phyloP scores from a whole-genome alignment of 2,113 vertebrate species.

The Phoxinus phoxinus region DNA sequence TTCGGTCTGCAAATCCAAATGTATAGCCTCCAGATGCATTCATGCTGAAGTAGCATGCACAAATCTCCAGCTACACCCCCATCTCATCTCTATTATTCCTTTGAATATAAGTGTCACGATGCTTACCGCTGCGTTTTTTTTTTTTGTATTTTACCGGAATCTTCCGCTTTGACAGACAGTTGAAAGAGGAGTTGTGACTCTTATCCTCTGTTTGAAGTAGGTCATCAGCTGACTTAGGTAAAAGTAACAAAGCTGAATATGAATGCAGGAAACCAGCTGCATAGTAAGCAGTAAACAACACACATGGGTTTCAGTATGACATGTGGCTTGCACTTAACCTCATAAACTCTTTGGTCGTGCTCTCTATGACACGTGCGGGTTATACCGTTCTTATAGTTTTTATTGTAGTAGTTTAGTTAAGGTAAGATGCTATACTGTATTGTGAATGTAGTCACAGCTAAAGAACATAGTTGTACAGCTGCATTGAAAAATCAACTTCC shows the following conservation, averaged over 20 bases:
- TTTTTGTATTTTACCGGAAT: conserved; percentile 15
- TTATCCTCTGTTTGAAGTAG: conserved; percentile 38
- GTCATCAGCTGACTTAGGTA: conserved; percentile 36
- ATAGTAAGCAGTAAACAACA: background rate
- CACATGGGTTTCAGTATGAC: conserved; percentile 6
- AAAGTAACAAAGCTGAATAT: conserved; percentile 21
- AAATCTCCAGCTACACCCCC: background rate
- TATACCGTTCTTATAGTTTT: background rate
- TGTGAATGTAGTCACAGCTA: background rate
- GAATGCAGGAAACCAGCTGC: conserved; percentile 33
- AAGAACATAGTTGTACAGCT: background rate
- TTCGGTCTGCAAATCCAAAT: conserved; percentile 12
- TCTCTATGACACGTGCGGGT: background rate
- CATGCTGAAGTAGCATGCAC: background rate
- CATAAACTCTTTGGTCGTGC: background rate
- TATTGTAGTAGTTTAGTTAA: background rate
- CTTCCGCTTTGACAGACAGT: conserved; percentile 11
- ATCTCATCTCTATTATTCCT: background rate
- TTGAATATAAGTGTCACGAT: background rate
- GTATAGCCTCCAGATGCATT: conserved; percentile 13
- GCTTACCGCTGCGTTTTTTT: background rate
- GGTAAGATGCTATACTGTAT: background rate
- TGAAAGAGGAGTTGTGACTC: conserved; percentile 13
- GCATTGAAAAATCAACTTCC: background rate
- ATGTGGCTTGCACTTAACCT: background rate